Evolutionary conservation across 2,797 vertebrate species (phyloP), one percentile per base, ranked within the genome.

Genomic region (Periophthalmus magnuspinnatus): DNA sequence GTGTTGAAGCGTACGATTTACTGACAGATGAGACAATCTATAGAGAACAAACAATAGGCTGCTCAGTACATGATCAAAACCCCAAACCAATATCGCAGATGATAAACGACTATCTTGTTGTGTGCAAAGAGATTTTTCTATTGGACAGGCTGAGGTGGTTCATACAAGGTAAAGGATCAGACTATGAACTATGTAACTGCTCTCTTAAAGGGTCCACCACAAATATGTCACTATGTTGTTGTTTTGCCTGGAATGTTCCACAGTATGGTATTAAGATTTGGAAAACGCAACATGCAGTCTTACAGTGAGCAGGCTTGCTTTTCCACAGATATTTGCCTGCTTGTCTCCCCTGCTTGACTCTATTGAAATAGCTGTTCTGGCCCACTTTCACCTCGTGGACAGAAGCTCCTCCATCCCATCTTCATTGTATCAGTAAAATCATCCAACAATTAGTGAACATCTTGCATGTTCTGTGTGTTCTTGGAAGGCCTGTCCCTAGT

Each of bases 21-120:
- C 52, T 56, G 60, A 56, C 65, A 65, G 63, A 52, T 52, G 17
- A 65, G 45, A 33, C 47, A 52, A 21, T 32, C 41, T 32, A 45
- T 13, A 28, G 17, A 50, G 63, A 48, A 24, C 45, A 65, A 65
- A 65, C 47, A 41, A 61, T 5, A 9, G n/a, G 34, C 19, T 62
- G 56, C 6, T 38, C 36, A 22, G 21, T 24, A 22, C n/a, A 62
- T 54, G 11, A 54, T 50, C 13, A 24, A 61, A 63, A 63, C 8
- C 16, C 13, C 11, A 45, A 45, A 63, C 7, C 33, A 19, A 60
- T 36, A 60, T 36, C 7, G 14, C 57, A 33, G 24, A 5, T 5
- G 19, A 52, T 55, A 11, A 55, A 33, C 19, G 38, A 1, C 34
- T 19, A 32, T 16, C 22, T 19, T 48, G 22, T 28, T 28, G 41